Evolutionary conservation across 2,113 vertebrate genomes (phyloP).

Genomic region (Paratilapia polleni): DNA sequence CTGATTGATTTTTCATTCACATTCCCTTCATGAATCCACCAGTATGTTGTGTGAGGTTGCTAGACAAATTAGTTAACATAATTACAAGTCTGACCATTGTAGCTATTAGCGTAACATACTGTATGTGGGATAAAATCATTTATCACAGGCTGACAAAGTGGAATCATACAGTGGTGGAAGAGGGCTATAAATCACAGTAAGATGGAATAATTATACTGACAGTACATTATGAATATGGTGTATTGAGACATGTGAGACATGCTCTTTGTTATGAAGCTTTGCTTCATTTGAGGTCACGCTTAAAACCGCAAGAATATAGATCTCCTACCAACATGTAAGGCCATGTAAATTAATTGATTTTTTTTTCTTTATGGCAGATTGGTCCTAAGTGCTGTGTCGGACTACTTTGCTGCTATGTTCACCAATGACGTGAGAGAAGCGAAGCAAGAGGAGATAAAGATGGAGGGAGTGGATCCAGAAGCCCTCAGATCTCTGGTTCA

Average conservation of each 20-base stretch:
- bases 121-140: slow-evolving; percentile 34
- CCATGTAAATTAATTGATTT: slow-evolving; percentile 15
- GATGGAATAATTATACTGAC: background rate
- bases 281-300: background rate
- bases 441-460: slow-evolving; percentile 96
- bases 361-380: slow-evolving; percentile 80
- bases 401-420: slow-evolving; percentile 99
- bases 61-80: slow-evolving; percentile 39
- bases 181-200: slow-evolving; percentile 25
- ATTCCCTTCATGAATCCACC: slow-evolving; percentile 34
- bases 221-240: background rate
- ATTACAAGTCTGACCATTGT: slow-evolving; percentile 39
- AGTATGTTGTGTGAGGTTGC: slow-evolving; percentile 12
- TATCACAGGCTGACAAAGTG: slow-evolving; percentile 22
- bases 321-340: background rate
- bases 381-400: slow-evolving; percentile 93
- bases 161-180: slow-evolving; percentile 14
- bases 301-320: background rate
- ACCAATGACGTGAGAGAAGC: slow-evolving; percentile 94
- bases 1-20: slow-evolving; percentile 5
- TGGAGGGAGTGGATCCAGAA: slow-evolving; percentile 95
- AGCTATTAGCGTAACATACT: slow-evolving; percentile 21
- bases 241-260: background rate
- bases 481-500: slow-evolving; percentile 92
- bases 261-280: background rate